Percentiles rank a stretch among this genome's conserved stretches.
These are phyloP conservation scores for Paragorgia papillata DNA, from an alignment of 92 coral and sea anemone genomes.

Conservation along the genomic window DNA sequence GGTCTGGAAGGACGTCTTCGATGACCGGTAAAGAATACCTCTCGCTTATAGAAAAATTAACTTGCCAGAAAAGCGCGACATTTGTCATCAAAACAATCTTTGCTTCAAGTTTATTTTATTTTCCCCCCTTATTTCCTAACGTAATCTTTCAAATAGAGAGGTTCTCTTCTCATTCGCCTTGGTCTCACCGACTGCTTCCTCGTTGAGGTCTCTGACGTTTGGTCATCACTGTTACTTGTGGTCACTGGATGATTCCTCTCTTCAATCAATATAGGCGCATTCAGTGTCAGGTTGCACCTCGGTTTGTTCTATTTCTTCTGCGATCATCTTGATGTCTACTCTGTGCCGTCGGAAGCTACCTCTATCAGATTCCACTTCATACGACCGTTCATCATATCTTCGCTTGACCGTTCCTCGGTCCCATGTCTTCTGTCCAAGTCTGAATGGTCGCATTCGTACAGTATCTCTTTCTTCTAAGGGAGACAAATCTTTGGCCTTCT, in stretches of 20 bases:
- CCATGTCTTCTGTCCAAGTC: constrained; percentile 47
- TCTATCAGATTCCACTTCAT: constrained; percentile 37
- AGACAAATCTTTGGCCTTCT: constrained; percentile 20
- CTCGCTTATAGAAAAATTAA: no score
- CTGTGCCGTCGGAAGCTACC: constrained; percentile 48
- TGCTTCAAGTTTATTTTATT: no score
- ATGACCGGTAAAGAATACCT: constrained; percentile 41
- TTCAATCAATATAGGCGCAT: background rate
- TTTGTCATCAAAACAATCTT: no score
- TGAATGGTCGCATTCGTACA: constrained; percentile 42
- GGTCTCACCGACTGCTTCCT: no score
- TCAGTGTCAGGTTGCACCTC: constrained; percentile 20
- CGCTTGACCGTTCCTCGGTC: constrained; percentile 36
- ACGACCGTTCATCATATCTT: constrained; percentile 45
- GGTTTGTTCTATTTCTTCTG: background rate
- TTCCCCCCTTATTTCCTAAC: no score
- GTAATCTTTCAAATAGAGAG: no score
- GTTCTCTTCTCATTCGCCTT: no score
- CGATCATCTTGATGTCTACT: constrained; percentile 38
- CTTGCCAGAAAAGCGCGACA: no score
- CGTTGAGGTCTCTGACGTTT: no score
- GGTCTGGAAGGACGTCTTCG: no score
- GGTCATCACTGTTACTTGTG: no score
- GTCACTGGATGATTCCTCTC: background rate
- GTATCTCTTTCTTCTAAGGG: constrained; percentile 36